Evolutionary conservation across 2,797 vertebrate genomes (phyloP).

Genomic region (Scleropages formosus): DNA sequence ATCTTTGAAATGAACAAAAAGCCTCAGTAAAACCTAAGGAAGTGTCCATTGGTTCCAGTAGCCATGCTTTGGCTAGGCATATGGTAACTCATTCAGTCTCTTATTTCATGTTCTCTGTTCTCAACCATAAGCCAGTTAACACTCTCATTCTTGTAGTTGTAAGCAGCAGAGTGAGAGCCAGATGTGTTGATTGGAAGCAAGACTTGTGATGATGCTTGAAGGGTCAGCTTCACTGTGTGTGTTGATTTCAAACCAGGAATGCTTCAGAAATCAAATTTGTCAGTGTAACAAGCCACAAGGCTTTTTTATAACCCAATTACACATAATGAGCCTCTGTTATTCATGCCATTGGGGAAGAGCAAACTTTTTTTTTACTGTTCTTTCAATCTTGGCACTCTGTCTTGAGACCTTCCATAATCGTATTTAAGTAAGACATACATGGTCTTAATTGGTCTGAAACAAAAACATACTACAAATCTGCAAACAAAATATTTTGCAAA

Average conservation of each 20-base stretch:
- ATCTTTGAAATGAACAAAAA: not conserved
- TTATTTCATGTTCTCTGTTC: not conserved
- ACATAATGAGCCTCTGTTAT: conserved; percentile 14
- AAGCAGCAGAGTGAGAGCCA: not conserved
- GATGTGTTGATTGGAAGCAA: no score
- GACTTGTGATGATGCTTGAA: not conserved
- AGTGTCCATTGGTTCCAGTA: not conserved
- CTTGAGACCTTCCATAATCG: no score
- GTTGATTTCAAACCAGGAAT: not conserved
- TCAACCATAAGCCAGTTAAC: not conserved
- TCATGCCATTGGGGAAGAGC: not conserved
- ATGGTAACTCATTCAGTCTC: not conserved
- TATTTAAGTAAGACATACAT: not conserved
- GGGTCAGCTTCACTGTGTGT: not conserved
- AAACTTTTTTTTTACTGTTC: not conserved
- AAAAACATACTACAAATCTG: no score
- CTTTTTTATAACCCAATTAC: conserved; percentile 26
- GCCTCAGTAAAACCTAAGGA: not conserved
- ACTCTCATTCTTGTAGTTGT: not conserved
- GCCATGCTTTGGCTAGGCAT: not conserved
- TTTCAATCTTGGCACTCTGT: not conserved
- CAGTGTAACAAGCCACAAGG: conserved; percentile 1
- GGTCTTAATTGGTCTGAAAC: not conserved
- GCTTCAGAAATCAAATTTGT: not conserved
- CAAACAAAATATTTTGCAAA: no score